Conservation (phyloP, 1,140 invertebrate genomes). For the Papilio aristodemus region DNA sequence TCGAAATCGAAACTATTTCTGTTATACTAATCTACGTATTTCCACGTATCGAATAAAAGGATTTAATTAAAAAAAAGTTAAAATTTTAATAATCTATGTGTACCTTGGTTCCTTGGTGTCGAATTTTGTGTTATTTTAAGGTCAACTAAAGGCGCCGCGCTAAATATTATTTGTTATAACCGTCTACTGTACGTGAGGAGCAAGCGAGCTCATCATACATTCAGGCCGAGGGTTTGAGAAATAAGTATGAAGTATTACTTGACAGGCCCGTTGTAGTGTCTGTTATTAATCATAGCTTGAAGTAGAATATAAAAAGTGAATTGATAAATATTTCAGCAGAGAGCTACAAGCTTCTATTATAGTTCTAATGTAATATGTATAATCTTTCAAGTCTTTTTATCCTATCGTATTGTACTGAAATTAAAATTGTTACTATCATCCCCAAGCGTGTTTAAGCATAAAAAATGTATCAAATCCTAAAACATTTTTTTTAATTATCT, state of each 20-base stretch:
- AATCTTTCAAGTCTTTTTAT: no score
- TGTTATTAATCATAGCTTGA: constrained; percentile 1
- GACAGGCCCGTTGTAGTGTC: constrained; percentile 1
- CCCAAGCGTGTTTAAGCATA: no score
- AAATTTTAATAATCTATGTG: neutral
- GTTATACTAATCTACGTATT: no score
- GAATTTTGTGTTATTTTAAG: constrained; percentile 29
- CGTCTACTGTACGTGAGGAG: constrained; percentile 42
- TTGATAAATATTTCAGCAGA: no score
- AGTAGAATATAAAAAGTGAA: neutral
- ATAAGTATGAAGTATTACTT: constrained; percentile 28
- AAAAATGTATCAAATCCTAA: no score
- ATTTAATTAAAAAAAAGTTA: neutral
- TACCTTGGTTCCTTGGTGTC: neutral
- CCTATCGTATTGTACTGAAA: no score
- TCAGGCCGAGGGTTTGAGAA: constrained; percentile 30
- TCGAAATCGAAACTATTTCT: no score
- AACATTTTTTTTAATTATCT: no score
- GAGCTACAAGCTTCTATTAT: no score
- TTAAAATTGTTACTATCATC: no score
- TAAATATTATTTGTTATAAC: constrained; percentile 43
- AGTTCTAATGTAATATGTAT: no score
- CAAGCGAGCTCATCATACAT: constrained; percentile 35
- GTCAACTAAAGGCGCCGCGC: constrained; percentile 34
- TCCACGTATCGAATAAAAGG: no score